Evolutionary conservation across 2,888 invertebrate genomes (phyloP).

Genomic region (Steinernema hermaphroditum): DNA sequence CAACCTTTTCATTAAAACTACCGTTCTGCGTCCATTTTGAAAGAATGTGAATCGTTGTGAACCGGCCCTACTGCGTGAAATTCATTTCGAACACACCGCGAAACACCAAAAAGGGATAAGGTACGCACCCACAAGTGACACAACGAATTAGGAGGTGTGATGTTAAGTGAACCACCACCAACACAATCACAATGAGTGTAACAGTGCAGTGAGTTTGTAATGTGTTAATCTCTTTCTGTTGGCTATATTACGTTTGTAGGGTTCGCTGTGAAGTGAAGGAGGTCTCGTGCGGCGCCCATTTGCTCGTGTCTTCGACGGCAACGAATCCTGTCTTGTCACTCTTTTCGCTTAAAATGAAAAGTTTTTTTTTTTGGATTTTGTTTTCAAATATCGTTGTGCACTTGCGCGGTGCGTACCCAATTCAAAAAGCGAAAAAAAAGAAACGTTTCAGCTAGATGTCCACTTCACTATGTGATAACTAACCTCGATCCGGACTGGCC

Average conservation of each 20-base stretch:
- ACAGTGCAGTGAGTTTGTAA: background rate
- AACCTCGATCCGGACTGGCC: constrained; percentile 10
- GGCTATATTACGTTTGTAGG: constrained; percentile 16
- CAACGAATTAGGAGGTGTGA: background rate
- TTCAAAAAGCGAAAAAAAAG: constrained; percentile 9
- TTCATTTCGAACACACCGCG: too few species aligned
- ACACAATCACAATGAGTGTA: background rate
- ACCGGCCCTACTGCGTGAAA: too few species aligned
- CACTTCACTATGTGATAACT: background rate
- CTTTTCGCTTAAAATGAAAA: constrained; percentile 3
- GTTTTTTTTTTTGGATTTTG: background rate
- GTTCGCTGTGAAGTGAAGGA: constrained; percentile 20
- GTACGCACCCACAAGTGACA: constrained; percentile 1
- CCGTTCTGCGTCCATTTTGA: too few species aligned
- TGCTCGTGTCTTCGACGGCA: constrained; percentile 18
- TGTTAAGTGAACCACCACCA: background rate
- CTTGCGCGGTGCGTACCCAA: constrained; percentile 20
- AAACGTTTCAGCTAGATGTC: background rate
- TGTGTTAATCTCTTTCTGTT: constrained; percentile 15
- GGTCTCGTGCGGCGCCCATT: constrained; percentile 24
- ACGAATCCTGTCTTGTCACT: constrained; percentile 19
- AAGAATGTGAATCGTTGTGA: too few species aligned
- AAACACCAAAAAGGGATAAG: background rate
- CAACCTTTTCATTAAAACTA: too few species aligned
- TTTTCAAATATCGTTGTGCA: constrained; percentile 1